These are phyloP conservation scores for Sebastes fasciatus DNA, from an alignment of 2,113 vertebrate species.

Conservation along the genomic window DNA sequence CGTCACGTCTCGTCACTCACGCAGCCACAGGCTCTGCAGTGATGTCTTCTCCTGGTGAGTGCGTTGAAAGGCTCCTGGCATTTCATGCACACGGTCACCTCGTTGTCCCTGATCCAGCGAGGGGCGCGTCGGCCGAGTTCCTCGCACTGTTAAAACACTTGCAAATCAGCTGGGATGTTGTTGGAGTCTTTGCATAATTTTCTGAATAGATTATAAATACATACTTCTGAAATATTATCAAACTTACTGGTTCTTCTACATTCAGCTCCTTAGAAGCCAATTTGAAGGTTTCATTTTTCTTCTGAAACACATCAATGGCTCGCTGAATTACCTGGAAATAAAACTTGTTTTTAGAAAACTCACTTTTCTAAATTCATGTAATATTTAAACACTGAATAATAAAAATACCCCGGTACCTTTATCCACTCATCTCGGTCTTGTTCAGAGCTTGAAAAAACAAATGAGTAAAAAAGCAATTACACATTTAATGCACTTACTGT, in stretches of 20 bases:
- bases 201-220: background rate
- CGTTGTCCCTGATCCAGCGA: constrained; percentile 94
- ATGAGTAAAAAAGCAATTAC: background rate
- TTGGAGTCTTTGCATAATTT: background rate
- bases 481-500: background rate
- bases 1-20: constrained; percentile 77
- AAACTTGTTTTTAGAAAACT: background rate
- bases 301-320: constrained; percentile 90
- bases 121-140: constrained; percentile 93
- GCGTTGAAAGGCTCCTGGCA: constrained; percentile 93
- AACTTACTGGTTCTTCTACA: constrained; percentile 90
- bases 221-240: too few species aligned
- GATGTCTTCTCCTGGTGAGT: constrained; percentile 91
- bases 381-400: background rate
- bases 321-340: constrained; percentile 86
- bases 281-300: constrained; percentile 94
- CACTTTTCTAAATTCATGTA: background rate
- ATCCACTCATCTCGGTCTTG: constrained; percentile 95
- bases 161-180: background rate
- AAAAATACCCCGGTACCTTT: constrained; percentile 83
- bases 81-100: constrained; percentile 96
- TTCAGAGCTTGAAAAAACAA: constrained; percentile 86
- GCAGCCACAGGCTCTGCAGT: constrained; percentile 93
- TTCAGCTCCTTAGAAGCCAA: constrained; percentile 88
- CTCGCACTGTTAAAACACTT: constrained; percentile 76